Percentiles rank a stretch among this genome's conserved stretches.
These are phyloP conservation scores for Thamnophis sirtalis DNA, from an alignment of 2,113 vertebrate species.

Conservation along the genomic window DNA sequence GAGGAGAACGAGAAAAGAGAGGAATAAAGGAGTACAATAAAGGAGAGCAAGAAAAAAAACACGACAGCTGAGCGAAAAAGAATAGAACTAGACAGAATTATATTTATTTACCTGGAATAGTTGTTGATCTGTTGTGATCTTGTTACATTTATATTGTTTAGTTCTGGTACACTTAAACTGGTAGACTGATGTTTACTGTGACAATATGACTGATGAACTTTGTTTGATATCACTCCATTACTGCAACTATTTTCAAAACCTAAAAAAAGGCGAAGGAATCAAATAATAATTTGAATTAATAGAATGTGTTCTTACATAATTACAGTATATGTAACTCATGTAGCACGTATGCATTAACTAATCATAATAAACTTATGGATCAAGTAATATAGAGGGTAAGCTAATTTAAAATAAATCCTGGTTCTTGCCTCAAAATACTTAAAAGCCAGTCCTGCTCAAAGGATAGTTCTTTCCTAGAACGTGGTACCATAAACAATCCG, in stretches of 20 bases:
- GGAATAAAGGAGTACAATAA: neutral
- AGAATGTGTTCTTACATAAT: neutral
- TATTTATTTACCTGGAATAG: conserved; percentile 79
- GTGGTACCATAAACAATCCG: neutral
- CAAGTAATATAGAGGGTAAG: neutral
- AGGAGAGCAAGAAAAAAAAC: neutral
- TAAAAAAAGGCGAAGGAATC: conserved; percentile 35
- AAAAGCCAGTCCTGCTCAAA: neutral
- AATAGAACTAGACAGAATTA: neutral
- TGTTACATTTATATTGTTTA: conserved; percentile 89
- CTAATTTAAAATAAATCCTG: neutral
- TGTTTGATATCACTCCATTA: conserved; percentile 92
- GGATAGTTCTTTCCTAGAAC: neutral
- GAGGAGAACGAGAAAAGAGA: neutral
- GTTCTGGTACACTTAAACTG: conserved; percentile 78
- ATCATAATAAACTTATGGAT: neutral
- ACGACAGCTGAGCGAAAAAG: neutral
- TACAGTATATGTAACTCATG: neutral
- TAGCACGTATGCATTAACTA: too few relatives aligned
- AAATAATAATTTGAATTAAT: neutral
- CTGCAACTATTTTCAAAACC: conserved; percentile 94
- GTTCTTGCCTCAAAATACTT: neutral
- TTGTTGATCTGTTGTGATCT: conserved; percentile 82
- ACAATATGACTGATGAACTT: conserved; percentile 86
- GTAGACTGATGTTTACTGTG: conserved; percentile 85